Evolutionary conservation across 2,797 vertebrate species (phyloP), one percentile per base, ranked within the genome.

Genomic region (Pampus argenteus): DNA sequence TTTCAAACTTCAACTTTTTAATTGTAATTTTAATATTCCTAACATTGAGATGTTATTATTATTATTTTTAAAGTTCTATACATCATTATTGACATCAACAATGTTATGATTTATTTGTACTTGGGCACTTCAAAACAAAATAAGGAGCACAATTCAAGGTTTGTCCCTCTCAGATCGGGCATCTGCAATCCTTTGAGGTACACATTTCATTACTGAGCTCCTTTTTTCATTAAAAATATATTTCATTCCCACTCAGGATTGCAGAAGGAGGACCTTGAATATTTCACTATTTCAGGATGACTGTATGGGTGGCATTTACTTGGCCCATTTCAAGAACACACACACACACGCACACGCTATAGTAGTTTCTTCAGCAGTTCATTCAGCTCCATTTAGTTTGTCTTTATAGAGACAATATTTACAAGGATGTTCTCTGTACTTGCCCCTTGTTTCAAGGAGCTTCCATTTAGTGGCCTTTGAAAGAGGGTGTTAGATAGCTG

Each of bases 91-190:
- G 23, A 18, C 0, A 0, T 15, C 22, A 74, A 26, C 14, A 28
- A 26, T 66, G 11, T 18, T 4, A 29, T 31, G 25, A 38, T 42
- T 17, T 42, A 42, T 42, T 42, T 42, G 40, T 58, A 71, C 74
- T 67, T 63, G 45, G 34, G 1, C 15, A 67, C 49, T 52, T 79
- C 28, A 58, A 5, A 5, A 77, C 63, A 22, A 25, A 4, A 66
- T 47, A 45, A 6, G 40, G 13, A 9, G 38, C 66, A 72, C 18
- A 66, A 17, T n/a, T 78, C 14, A 64, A 77, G 47, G 52, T 64
- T 38, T 9, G 50, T 69, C 28, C 10, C 25, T 52, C 15, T 56
- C 40, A 55, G 22, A 71, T 8, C 0, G 20, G 14, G 14, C 40
- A 66, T 63, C 34, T 71, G 9, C 25, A 50, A 17, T 74, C 60